Conservation (phyloP, 2,113 vertebrate species). For the Nymphicus hollandicus region DNA sequence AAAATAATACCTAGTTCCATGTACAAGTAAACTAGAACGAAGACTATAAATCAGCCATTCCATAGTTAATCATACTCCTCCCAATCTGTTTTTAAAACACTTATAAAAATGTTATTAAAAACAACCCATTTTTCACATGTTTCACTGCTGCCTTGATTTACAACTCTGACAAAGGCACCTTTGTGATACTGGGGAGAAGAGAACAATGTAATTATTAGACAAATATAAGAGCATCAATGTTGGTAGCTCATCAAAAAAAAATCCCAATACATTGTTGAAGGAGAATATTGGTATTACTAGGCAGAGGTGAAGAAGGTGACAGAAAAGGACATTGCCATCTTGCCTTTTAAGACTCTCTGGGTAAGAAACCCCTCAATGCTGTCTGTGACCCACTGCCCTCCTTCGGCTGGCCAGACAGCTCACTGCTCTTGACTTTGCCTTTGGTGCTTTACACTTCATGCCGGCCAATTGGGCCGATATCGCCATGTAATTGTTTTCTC, state of each 20-base stretch:
- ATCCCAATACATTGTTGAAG: background rate
- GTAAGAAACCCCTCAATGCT: background rate
- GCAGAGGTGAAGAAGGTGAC: background rate
- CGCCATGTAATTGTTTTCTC: constrained; percentile 60
- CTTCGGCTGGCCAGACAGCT: background rate
- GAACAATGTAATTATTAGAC: constrained; percentile 13
- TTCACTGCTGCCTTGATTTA: constrained; percentile 6
- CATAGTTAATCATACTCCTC: background rate
- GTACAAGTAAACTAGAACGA: background rate
- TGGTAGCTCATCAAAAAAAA: background rate
- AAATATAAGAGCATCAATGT: background rate
- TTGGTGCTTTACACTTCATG: background rate
- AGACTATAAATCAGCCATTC: background rate
- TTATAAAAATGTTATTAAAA: constrained; percentile 28
- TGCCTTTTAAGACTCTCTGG: background rate
- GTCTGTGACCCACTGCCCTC: background rate
- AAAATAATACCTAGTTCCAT: background rate
- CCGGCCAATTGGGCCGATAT: background rate
- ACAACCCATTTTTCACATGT: background rate
- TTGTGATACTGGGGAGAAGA: background rate
- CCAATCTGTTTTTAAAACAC: background rate
- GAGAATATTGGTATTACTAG: background rate
- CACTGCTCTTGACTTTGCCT: background rate
- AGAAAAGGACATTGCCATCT: background rate
- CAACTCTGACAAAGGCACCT: constrained; percentile 22